Evolutionary conservation across 2,113 vertebrate genomes (phyloP).

Genomic region (Corythaixoides concolor): DNA sequence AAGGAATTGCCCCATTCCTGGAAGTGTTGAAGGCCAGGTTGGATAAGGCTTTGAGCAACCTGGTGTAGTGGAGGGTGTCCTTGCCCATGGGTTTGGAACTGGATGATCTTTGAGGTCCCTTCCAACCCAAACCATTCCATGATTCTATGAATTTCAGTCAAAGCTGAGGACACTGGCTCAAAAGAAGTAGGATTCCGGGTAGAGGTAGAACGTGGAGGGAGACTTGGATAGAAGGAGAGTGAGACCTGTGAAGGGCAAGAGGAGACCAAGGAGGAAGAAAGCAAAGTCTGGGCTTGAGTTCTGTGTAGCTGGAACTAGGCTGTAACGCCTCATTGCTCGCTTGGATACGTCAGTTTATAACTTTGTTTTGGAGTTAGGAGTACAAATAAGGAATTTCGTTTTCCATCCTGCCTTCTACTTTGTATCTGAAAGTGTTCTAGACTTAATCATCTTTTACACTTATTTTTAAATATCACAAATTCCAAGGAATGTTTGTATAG

Average conservation of each 20-base stretch:
- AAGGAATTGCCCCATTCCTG: too few relatives aligned
- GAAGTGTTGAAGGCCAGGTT: too few relatives aligned
- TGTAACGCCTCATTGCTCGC: background rate
- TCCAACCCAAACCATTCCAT: too few relatives aligned
- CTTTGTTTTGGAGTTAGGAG: background rate
- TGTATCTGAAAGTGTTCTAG: background rate
- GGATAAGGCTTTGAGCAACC: too few relatives aligned
- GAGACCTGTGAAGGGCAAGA: background rate
- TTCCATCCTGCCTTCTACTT: background rate
- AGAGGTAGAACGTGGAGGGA: background rate
- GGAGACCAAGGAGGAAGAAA: background rate
- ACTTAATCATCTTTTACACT: background rate
- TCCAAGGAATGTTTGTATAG: background rate
- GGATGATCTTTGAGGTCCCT: background rate
- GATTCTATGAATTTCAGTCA: background rate
- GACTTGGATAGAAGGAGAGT: background rate
- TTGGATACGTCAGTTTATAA: background rate
- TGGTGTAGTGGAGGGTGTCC: too few relatives aligned
- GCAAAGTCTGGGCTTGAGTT: background rate
- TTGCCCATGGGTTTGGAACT: too few relatives aligned
- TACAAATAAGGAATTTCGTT: background rate
- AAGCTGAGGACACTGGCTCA: background rate
- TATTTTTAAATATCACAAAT: too few relatives aligned
- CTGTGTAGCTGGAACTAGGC: background rate
- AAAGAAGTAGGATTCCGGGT: background rate